phyloP scores from a whole-genome alignment of 1,140 invertebrate genomes.

The Andricus grossulariae region DNA sequence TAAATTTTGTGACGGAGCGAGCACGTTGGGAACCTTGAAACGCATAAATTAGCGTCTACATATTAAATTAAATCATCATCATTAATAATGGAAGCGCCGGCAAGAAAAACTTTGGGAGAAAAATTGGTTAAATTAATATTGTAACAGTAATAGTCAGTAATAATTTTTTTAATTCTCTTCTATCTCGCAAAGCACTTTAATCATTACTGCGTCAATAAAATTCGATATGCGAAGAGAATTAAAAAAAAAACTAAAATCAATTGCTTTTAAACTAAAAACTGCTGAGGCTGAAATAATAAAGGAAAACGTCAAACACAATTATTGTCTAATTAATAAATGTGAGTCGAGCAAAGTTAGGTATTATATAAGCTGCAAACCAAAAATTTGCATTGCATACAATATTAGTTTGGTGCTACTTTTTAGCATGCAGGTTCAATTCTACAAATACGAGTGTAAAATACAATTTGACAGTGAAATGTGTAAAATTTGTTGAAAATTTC shows the following conservation, averaged over 20 bases:
- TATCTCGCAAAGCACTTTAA: too few relatives aligned
- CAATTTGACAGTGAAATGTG: slow-evolving; percentile 1
- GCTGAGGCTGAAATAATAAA: slow-evolving; percentile 25
- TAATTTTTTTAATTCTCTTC: too few relatives aligned
- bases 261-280: neutral
- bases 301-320: neutral
- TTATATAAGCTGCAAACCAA: slow-evolving; percentile 20
- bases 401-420: slow-evolving; percentile 26
- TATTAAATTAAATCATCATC: neutral
- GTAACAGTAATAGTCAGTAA: too few relatives aligned
- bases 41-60: neutral
- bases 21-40: slow-evolving; percentile 27
- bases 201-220: too few relatives aligned
- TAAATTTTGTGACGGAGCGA: neutral
- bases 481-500: slow-evolving; percentile 39
- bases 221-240: neutral
- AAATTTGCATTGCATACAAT: slow-evolving; percentile 12
- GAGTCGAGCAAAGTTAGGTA: slow-evolving; percentile 18
- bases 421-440: slow-evolving; percentile 21
- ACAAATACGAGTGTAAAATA: neutral
- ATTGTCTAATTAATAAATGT: neutral
- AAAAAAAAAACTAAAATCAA: neutral
- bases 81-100: neutral
- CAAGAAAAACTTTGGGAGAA: neutral
- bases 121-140: neutral